Percentiles rank a stretch among this genome's conserved stretches.
phyloP scores from a whole-genome alignment of 2,888 invertebrate species.

The Drosophila antonietae region DNA sequence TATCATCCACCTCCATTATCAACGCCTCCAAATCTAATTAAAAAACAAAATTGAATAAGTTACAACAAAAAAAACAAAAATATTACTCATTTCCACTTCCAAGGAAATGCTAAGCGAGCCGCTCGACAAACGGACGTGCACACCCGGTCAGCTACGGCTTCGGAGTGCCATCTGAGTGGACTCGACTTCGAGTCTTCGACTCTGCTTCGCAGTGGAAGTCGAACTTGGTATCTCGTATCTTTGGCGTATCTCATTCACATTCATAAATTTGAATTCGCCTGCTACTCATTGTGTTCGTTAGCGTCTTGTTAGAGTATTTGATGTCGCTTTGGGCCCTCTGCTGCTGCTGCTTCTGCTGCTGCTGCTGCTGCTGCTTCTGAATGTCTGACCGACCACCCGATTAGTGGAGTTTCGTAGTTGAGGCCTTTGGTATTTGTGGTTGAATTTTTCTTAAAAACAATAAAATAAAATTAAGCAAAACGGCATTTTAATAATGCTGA shows the following conservation, averaged over 20 bases:
- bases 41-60: constrained; percentile 63
- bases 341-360: constrained; percentile 34
- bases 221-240: constrained; percentile 56
- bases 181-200: background rate
- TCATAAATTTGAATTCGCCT: constrained; percentile 79
- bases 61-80: constrained; percentile 20
- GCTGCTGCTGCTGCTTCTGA: constrained; percentile 32
- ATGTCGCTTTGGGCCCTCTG: constrained; percentile 32
- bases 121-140: constrained; percentile 49
- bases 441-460: constrained; percentile 75
- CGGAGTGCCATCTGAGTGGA: background rate
- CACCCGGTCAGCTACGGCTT: constrained; percentile 45
- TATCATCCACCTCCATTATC: constrained; percentile 61
- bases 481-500: constrained; percentile 80
- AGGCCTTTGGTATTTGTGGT: constrained; percentile 69
- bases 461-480: constrained; percentile 82
- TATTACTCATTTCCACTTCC: constrained; percentile 81
- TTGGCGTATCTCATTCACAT: constrained; percentile 78
- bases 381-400: constrained; percentile 65
- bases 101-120: constrained; percentile 73
- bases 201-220: constrained; percentile 2
- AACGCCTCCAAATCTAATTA: constrained; percentile 73
- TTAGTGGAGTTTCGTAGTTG: constrained; percentile 55
- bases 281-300: constrained; percentile 64
- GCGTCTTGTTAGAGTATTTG: constrained; percentile 52